These are phyloP conservation scores for Malurus cyaneus DNA, from an alignment of 2,113 vertebrate species.

Conservation along the genomic window DNA sequence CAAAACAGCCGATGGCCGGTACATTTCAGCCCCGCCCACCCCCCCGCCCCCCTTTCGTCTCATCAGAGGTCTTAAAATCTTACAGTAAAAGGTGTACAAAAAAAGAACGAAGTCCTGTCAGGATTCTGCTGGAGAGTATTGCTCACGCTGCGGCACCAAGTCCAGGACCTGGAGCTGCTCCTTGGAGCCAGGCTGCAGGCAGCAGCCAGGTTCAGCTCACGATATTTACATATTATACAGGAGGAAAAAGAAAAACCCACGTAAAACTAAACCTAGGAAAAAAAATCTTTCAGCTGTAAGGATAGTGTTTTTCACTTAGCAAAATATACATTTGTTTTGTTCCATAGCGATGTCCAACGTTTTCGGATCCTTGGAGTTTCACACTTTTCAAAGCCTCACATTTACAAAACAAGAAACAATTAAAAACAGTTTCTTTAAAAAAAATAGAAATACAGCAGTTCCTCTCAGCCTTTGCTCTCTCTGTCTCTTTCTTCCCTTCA, in stretches of 20 bases:
- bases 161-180: slow-evolving; percentile 59
- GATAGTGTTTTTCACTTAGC: slow-evolving; percentile 85
- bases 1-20: slow-evolving; percentile 25
- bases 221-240: slow-evolving; percentile 97
- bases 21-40: neutral
- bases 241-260: slow-evolving; percentile 79
- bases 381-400: slow-evolving; percentile 83
- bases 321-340: slow-evolving; percentile 91
- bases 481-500: slow-evolving; percentile 52
- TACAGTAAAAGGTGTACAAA: slow-evolving; percentile 80
- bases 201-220: slow-evolving; percentile 70
- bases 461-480: slow-evolving; percentile 56
- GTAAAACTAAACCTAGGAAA: slow-evolving; percentile 76
- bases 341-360: slow-evolving; percentile 69
- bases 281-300: slow-evolving; percentile 83
- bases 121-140: slow-evolving; percentile 73
- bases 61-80: slow-evolving; percentile 76
- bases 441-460: slow-evolving; percentile 68
- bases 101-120: slow-evolving; percentile 68
- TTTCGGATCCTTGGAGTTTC: slow-evolving; percentile 75
- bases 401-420: slow-evolving; percentile 86
- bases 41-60: neutral
- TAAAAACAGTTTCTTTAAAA: slow-evolving; percentile 75
- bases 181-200: slow-evolving; percentile 59
- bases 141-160: slow-evolving; percentile 66